Evolutionary conservation across 2,797 vertebrate genomes (phyloP).

Genomic region (Microcaecilia unicolor): DNA sequence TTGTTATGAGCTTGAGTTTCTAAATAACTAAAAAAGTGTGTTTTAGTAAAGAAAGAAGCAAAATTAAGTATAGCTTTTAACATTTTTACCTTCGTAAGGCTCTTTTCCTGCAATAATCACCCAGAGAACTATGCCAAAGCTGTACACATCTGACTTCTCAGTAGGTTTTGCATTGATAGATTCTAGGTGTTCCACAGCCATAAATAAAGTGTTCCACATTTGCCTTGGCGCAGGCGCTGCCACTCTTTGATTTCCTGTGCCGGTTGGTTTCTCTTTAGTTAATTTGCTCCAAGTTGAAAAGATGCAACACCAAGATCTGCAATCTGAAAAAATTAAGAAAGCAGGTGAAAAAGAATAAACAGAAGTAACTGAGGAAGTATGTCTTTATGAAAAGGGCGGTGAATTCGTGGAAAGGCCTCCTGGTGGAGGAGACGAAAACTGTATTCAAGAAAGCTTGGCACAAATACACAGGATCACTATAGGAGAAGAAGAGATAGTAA

Average conservation of each 20-base stretch:
- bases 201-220: conserved; percentile 81
- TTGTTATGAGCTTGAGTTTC: too few species aligned
- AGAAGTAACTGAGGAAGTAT: too few species aligned
- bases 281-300: conserved; percentile 83
- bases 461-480: too few species aligned
- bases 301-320: conserved; percentile 85
- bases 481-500: too few species aligned
- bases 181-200: conserved; percentile 86
- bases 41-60: too few species aligned
- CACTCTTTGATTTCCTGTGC: conserved; percentile 30
- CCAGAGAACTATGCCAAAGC: conserved; percentile 89
- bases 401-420: too few species aligned
- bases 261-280: conserved; percentile 73
- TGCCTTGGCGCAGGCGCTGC: conserved; percentile 7
- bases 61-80: too few species aligned
- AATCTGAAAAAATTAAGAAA: conserved; percentile 73
- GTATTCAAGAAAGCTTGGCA: too few species aligned
- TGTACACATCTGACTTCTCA: conserved; percentile 91
- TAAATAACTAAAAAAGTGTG: too few species aligned
- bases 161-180: conserved; percentile 61
- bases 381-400: too few species aligned
- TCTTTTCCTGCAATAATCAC: conserved; percentile 75
- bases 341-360: too few species aligned
- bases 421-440: too few species aligned
- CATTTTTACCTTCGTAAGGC: conserved; percentile 85